Evolutionary conservation across 2,888 invertebrate genomes (phyloP), one percentile per base, ranked within the genome.

Genomic region (Hemithea aestivaria): DNA sequence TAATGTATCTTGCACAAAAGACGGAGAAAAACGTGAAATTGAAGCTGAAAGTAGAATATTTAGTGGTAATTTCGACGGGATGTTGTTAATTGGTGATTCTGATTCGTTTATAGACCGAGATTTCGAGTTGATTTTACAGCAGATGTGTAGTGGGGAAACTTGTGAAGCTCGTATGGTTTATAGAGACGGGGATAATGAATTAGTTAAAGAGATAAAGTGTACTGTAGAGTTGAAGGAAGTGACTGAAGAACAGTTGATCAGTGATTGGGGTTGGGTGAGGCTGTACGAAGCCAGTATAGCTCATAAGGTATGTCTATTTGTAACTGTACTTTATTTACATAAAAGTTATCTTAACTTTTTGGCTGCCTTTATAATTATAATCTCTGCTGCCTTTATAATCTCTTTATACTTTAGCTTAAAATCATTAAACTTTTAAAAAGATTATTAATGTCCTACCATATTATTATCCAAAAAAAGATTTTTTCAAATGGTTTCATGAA

Each of bases 231-330:
- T 90, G 32, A 58, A 52, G 7, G 77, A 82, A 26, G 73, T 87
- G 1, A 79, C 82, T 1, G 76, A 80, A 27, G 75, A 83, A 45
- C 88, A 88, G 53, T 53, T 87, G 6, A 74, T 90, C 16, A 88
- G 89, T 63, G 85, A 89, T 30, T 90, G 90, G 90, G 77, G 83
- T n/a, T 82, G 85, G 62, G 76, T 82, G 30, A 80, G 90, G 39
- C 79, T 90, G 44, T 84, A 84, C 51, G 77, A 83, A 26, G 66
- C 78, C 9, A 85, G 90, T 1, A 53, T 76, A 20, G 78, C 83
- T 52, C 87, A 89, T 50, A 91, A 91, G 68, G 73, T 73, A 47
- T 7, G 9, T 34, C 16, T 16, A 22, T 1, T n/a, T 6, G 16
- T 16, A 9, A 29, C 5, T 20, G 23, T 27, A 8, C 7, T 11